phyloP scores from a whole-genome alignment of 2,888 invertebrate genomes.

The Pseudococcus longispinus region DNA sequence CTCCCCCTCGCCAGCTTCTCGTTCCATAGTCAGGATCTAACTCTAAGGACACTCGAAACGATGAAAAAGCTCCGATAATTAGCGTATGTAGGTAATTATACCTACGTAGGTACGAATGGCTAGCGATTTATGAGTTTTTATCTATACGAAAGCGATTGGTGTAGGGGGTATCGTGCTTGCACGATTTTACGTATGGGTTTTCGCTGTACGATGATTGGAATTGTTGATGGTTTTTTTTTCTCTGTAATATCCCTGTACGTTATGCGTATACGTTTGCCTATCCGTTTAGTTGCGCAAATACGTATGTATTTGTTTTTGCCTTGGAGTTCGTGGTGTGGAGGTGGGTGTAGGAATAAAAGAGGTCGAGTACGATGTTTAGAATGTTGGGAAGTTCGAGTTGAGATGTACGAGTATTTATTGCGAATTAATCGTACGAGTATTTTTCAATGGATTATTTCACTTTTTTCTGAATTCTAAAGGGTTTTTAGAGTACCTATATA shows the following conservation, averaged over 20 bases:
- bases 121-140: neutral
- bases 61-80: neutral
- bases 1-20: neutral
- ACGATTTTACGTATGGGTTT: neutral
- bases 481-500: too few relatives aligned
- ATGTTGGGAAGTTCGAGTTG: too few relatives aligned
- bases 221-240: neutral
- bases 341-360: too few relatives aligned
- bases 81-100: conserved; percentile 23
- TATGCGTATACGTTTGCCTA: neutral
- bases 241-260: neutral
- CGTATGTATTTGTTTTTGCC: too few relatives aligned
- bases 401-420: too few relatives aligned
- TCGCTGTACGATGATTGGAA: neutral
- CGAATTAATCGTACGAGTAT: too few relatives aligned
- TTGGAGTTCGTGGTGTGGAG: too few relatives aligned
- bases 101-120: neutral
- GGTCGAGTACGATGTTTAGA: too few relatives aligned
- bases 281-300: too few relatives aligned
- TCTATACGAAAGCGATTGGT: neutral
- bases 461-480: too few relatives aligned
- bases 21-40: neutral
- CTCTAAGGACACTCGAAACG: neutral
- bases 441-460: too few relatives aligned
- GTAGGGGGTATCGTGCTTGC: neutral